phyloP scores from a whole-genome alignment of 2,797 vertebrate species.

The Simalia tracyae region DNA sequence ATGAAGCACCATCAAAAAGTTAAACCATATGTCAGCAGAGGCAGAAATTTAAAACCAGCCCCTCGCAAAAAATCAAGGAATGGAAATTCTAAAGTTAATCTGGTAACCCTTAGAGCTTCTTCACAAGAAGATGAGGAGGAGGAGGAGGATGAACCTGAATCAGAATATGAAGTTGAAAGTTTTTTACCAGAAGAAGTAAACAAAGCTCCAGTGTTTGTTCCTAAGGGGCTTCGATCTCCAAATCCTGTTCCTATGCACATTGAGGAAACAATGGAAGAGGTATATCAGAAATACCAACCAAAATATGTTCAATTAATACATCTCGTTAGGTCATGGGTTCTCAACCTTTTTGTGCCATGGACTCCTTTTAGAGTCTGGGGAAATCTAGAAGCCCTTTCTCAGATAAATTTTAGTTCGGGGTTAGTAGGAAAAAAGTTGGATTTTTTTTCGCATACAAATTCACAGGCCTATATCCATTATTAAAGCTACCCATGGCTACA shows the following conservation, averaged over 20 bases:
- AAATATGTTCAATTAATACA: neutral
- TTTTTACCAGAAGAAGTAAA: slow-evolving; percentile 78
- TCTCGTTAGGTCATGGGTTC: neutral
- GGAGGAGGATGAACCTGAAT: slow-evolving; percentile 76
- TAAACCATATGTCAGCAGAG: slow-evolving; percentile 62
- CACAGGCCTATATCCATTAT: too few relatives aligned
- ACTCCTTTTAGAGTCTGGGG: neutral
- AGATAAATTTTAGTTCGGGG: neutral
- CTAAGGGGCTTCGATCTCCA: slow-evolving; percentile 82
- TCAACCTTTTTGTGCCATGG: neutral
- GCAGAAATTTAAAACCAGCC: slow-evolving; percentile 61
- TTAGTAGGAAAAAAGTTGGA: neutral
- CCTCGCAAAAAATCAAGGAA: slow-evolving; percentile 61
- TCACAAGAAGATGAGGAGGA: slow-evolving; percentile 71
- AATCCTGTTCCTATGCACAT: slow-evolving; percentile 78
- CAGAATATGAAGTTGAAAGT: slow-evolving; percentile 69
- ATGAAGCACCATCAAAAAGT: slow-evolving; percentile 63
- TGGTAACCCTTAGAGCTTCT: slow-evolving; percentile 86
- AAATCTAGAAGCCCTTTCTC: neutral
- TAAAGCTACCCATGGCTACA: too few relatives aligned
- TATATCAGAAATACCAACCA: slow-evolving; percentile 55
- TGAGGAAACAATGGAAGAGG: slow-evolving; percentile 93
- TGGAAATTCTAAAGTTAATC: slow-evolving; percentile 72
- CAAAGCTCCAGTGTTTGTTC: slow-evolving; percentile 84
- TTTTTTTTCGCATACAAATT: too few relatives aligned